These are phyloP conservation scores for Tipula helvola DNA, from an alignment of 2,888 invertebrate species.

Conservation along the genomic window DNA sequence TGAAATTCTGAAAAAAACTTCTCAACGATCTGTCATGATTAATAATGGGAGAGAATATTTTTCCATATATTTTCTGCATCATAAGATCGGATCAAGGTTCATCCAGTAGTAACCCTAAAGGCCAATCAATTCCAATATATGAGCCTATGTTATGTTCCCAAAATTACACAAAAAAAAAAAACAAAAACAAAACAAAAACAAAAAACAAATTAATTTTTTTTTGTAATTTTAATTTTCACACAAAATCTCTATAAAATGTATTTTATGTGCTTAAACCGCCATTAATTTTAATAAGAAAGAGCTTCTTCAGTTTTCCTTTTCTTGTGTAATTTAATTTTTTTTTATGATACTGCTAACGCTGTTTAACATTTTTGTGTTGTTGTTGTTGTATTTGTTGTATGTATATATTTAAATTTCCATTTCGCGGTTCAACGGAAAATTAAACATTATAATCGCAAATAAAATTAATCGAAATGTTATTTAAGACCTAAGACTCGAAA, in stretches of 20 bases:
- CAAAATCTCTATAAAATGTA: neutral
- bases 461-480: slow-evolving; percentile 4
- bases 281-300: slow-evolving; percentile 4
- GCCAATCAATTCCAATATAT: neutral
- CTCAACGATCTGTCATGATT: too few species aligned
- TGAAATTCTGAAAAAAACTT: too few species aligned
- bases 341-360: neutral
- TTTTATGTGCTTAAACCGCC: neutral
- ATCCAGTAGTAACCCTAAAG: neutral
- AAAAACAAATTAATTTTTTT: neutral
- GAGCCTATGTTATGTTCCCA: neutral
- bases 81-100: neutral
- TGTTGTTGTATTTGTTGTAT: neutral
- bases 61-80: too few species aligned
- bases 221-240: neutral
- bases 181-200: neutral
- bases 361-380: neutral
- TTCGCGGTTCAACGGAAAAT: slow-evolving; percentile 4
- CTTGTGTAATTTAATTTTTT: neutral
- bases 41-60: too few species aligned
- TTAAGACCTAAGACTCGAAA: neutral
- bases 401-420: neutral
- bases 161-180: neutral
- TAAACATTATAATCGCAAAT: neutral
- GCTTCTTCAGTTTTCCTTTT: neutral